Percentiles rank a stretch among this genome's conserved stretches.
Conservation (phyloP, 2,888 invertebrate species). For the Scaptomyza tumidula region DNA sequence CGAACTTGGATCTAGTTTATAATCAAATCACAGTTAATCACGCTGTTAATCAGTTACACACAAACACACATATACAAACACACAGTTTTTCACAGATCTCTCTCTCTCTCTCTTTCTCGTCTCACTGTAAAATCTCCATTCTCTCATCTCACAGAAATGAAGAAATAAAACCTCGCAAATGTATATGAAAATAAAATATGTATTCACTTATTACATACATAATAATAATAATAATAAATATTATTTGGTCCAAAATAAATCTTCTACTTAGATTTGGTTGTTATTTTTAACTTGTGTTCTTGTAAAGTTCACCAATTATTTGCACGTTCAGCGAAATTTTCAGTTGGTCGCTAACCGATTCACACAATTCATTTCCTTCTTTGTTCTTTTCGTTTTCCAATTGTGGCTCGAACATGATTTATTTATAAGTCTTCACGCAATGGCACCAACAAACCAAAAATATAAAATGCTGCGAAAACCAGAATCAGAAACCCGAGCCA, state of each 20-base stretch:
- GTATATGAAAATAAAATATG: constrained; percentile 34
- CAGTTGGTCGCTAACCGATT: constrained; percentile 35
- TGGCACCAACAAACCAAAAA: constrained; percentile 35
- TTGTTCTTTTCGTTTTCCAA: constrained; percentile 64
- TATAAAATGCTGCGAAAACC: constrained; percentile 31
- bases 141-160: constrained; percentile 30
- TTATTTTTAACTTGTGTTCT: constrained; percentile 2
- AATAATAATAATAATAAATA: constrained; percentile 13
- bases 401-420: constrained; percentile 57
- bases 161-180: constrained; percentile 10
- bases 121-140: constrained; percentile 44
- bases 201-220: constrained; percentile 32
- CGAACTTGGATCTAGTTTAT: constrained; percentile 11
- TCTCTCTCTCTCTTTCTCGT: constrained; percentile 13
- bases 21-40: not conserved
- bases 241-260: constrained; percentile 1
- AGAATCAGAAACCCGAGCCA: constrained; percentile 4
- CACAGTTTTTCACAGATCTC: constrained; percentile 13
- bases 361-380: constrained; percentile 31
- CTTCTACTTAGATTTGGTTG: not conserved
- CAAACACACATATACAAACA: not conserved
- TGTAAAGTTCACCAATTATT: constrained; percentile 43
- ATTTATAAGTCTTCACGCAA: constrained; percentile 68
- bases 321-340: constrained; percentile 43
- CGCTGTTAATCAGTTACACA: not conserved